phyloP scores from a whole-genome alignment of 2,797 vertebrate genomes.

The Urophycis tenuis region DNA sequence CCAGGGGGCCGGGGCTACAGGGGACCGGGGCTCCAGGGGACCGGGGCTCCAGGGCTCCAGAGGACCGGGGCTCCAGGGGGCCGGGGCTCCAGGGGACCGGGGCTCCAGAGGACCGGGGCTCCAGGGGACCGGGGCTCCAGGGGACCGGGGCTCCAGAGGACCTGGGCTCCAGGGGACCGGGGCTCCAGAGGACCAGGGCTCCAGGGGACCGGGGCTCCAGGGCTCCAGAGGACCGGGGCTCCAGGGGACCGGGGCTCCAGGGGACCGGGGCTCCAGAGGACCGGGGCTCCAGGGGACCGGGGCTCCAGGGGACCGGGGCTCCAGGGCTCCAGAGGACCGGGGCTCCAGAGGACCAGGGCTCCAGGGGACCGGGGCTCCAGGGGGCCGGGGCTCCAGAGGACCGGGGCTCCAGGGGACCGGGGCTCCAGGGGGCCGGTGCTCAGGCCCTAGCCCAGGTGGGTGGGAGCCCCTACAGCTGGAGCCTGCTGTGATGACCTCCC shows the following conservation, averaged over 20 bases:
- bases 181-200: background rate
- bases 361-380: background rate
- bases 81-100: background rate
- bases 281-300: background rate
- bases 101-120: background rate
- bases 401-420: background rate
- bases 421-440: background rate
- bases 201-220: background rate
- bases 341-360: too few relatives aligned
- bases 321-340: too few relatives aligned
- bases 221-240: background rate
- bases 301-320: background rate
- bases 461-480: too few relatives aligned
- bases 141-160: background rate
- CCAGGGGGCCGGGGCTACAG: background rate
- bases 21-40: background rate
- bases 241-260: background rate
- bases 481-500: too few relatives aligned
- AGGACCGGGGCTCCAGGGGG: background rate
- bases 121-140: background rate
- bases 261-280: background rate
- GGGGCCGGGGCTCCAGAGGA: background rate
- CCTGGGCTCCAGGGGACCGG: background rate
- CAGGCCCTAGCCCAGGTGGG: background rate
- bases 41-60: background rate